These are phyloP conservation scores for Atta cephalotes DNA, from an alignment of 1,140 invertebrate genomes.

Conservation along the genomic window DNA sequence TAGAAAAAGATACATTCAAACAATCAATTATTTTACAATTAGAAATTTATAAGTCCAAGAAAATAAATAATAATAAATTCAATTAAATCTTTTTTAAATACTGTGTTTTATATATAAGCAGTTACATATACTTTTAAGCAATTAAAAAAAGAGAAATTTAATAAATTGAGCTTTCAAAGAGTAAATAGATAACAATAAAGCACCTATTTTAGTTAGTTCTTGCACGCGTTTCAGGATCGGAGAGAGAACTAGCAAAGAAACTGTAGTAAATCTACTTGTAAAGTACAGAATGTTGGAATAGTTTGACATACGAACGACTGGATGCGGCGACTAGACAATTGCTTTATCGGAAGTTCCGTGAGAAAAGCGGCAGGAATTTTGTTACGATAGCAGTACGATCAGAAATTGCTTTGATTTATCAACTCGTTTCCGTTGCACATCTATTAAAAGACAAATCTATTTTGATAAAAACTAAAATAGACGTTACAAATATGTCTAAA, in stretches of 20 bases:
- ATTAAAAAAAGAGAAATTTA: neutral
- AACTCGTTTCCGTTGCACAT: neutral
- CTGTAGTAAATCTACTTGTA: slow-evolving; percentile 49
- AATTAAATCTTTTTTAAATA: slow-evolving; percentile 1
- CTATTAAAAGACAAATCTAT: neutral
- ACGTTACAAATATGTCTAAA: neutral
- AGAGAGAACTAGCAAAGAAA: slow-evolving; percentile 37
- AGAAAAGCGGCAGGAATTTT: slow-evolving; percentile 34
- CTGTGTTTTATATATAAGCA: neutral
- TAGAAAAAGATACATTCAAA: neutral
- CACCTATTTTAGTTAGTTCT: slow-evolving; percentile 21
- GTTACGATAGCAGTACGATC: slow-evolving; percentile 43
- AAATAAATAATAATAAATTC: slow-evolving; percentile 11
- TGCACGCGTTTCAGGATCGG: slow-evolving; percentile 5
- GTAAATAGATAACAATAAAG: slow-evolving; percentile 34
- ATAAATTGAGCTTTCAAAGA: neutral
- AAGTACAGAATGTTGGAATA: slow-evolving; percentile 56
- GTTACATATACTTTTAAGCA: neutral
- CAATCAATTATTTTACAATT: neutral
- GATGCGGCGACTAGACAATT: slow-evolving; percentile 35
- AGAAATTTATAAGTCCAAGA: neutral
- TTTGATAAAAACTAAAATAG: slow-evolving; percentile 13
- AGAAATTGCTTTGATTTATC: slow-evolving; percentile 53
- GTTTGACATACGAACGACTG: slow-evolving; percentile 54
- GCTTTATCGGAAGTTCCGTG: slow-evolving; percentile 55